Evolutionary conservation across 2,888 invertebrate species (phyloP), one percentile per base, ranked within the genome.

Genomic region (Griposia aprilina): DNA sequence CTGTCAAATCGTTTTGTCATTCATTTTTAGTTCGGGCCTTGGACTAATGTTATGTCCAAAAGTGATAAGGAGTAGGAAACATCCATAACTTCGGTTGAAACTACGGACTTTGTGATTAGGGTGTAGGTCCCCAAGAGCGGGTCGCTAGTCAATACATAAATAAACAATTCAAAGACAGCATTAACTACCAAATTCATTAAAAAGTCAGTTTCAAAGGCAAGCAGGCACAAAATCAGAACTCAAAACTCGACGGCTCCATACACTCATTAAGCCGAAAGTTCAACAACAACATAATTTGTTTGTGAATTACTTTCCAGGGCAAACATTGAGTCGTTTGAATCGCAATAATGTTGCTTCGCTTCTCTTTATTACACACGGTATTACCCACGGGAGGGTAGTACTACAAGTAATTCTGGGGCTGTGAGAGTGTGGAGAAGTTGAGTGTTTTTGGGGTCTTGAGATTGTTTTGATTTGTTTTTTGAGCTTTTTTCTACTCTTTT

Each of bases 351-450:
- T 90, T 89, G 81, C 85, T 81, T 62, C 78, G 85, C 88, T 91
- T 88, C 86, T 90, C 90, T 92, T 93, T 93, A 93, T 93, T 92
- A 90, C 90, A 84, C 82, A 88, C 84, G 80, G 86, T 88, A 87
- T 89, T 90, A 90, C 91, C 88, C 88, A 69, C 76, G 90, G 89
- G 91, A 88, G 89, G 89, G 90, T 81, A 88, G 90, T 81, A 88
- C 82, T 90, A 86, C 82, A 75, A 82, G 89, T 91, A 90, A 92
- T 91, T 89, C 88, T 73, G 77, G 50, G 82, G 87, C 82, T 83
- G 76, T 78, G 80, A 78, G 76, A 87, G 84, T 83, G 81, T 82
- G 81, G 84, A 80, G 73, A 36, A 30, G 66, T 74, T 41, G 45
- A 60, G 63, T 50, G 60, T 52, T 65, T 80, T 76, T 73, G 36